These are phyloP conservation scores for Apis mellifera DNA, from an alignment of 1,140 invertebrate genomes.

Conservation along the genomic window DNA sequence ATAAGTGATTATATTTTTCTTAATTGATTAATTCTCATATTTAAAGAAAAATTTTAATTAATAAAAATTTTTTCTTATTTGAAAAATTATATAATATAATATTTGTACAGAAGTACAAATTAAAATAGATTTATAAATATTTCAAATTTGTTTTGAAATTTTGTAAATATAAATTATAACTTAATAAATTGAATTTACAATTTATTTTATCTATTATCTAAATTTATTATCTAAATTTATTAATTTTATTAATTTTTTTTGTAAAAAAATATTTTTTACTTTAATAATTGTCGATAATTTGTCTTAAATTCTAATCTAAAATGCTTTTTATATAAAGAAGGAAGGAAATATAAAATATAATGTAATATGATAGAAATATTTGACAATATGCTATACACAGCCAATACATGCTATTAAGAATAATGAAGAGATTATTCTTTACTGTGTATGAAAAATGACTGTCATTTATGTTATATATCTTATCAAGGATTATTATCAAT, in stretches of 20 bases:
- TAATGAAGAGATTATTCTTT: constrained; percentile 31
- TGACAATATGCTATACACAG: neutral
- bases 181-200: neutral
- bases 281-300: neutral
- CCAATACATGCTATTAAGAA: constrained; percentile 14
- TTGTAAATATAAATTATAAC: neutral
- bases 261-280: neutral
- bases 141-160: neutral
- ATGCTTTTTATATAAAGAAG: too few relatives aligned
- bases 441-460: neutral
- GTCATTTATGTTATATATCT: constrained; percentile 11
- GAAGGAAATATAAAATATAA: neutral
- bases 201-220: neutral
- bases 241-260: neutral
- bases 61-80: too few relatives aligned
- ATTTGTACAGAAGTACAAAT: too few relatives aligned
- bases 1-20: too few relatives aligned
- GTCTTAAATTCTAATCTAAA: neutral
- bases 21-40: too few relatives aligned
- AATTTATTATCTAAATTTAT: neutral
- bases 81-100: too few relatives aligned
- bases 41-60: too few relatives aligned
- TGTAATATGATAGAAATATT: neutral
- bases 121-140: too few relatives aligned
- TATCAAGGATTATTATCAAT: constrained; percentile 5